Conservation (phyloP, 2,113 vertebrate genomes). For the Nanorana parkeri region DNA sequence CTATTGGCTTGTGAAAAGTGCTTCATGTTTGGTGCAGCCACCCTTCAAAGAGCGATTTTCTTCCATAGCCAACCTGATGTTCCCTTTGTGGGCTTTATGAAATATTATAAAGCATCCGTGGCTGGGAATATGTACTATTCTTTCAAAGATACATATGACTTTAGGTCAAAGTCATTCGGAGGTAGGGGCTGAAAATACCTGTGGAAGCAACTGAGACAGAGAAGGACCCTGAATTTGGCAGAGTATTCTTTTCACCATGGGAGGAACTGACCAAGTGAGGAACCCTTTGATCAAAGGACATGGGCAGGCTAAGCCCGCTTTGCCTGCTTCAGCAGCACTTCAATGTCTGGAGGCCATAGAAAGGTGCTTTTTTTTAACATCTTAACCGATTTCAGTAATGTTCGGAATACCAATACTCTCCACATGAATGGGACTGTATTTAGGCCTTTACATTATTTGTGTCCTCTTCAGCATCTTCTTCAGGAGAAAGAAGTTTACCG, state of each 20-base stretch:
- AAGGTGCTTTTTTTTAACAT: conserved; percentile 12
- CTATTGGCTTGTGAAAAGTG: conserved; percentile 7
- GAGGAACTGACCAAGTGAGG: background rate
- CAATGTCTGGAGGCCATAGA: background rate
- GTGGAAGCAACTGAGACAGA: background rate
- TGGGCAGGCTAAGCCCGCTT: conserved; percentile 1
- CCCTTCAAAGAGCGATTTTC: background rate
- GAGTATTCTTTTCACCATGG: background rate
- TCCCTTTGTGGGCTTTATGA: too few species aligned
- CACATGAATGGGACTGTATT: background rate
- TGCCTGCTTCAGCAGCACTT: conserved; percentile 1
- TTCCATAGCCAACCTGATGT: too few species aligned
- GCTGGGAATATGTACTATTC: too few species aligned
- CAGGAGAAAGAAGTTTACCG: conserved; percentile 17
- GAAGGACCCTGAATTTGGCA: conserved; percentile 18
- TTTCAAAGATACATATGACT: background rate
- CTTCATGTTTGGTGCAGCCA: background rate
- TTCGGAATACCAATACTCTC: background rate
- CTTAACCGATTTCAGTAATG: background rate
- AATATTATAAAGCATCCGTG: too few species aligned
- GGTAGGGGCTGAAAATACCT: conserved; percentile 39
- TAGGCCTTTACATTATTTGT: background rate
- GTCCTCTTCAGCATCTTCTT: conserved; percentile 36
- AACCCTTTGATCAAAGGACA: background rate
- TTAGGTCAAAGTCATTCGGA: background rate